Evolutionary conservation across 2,888 invertebrate genomes (phyloP).

Genomic region (Imbricaverruca yamaguchii): DNA sequence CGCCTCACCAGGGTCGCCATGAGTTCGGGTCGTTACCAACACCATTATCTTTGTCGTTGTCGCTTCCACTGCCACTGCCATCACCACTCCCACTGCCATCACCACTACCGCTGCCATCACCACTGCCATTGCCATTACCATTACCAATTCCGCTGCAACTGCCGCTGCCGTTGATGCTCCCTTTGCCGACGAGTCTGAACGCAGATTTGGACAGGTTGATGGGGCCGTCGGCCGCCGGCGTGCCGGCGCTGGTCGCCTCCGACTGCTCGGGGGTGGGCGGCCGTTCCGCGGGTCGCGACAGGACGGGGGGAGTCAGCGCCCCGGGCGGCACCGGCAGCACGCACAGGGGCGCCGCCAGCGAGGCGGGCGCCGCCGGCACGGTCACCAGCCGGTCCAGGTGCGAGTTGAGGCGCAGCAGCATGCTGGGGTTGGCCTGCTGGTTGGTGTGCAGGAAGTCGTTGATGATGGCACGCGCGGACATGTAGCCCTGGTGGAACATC

Average conservation of each 20-base stretch:
- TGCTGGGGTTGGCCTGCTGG: background rate
- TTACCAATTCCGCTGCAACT: no score
- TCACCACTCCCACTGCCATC: no score
- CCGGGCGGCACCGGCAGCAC: background rate
- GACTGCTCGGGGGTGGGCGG: no score
- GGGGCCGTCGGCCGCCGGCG: background rate
- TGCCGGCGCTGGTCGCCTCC: background rate
- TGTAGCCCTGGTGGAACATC: conserved; percentile 22
- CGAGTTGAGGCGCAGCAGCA: conserved; percentile 1
- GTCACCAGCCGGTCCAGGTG: conserved; percentile 21
- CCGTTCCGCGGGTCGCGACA: background rate
- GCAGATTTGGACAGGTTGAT: conserved; percentile 17
- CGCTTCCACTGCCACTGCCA: no score
- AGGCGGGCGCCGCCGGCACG: background rate
- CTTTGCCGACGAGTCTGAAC: background rate
- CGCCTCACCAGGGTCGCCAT: background rate
- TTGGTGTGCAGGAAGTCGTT: conserved; percentile 15
- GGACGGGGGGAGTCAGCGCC: background rate
- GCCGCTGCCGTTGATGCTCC: no score
- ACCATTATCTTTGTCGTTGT: background rate
- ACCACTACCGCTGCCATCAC: no score
- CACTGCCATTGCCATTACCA: no score
- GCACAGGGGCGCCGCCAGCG: conserved; percentile 7
- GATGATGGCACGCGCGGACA: conserved; percentile 17
- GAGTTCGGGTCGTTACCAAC: background rate